These are phyloP conservation scores for Cynoglossus semilaevis DNA, from an alignment of 2,113 vertebrate species.

Conservation along the genomic window DNA sequence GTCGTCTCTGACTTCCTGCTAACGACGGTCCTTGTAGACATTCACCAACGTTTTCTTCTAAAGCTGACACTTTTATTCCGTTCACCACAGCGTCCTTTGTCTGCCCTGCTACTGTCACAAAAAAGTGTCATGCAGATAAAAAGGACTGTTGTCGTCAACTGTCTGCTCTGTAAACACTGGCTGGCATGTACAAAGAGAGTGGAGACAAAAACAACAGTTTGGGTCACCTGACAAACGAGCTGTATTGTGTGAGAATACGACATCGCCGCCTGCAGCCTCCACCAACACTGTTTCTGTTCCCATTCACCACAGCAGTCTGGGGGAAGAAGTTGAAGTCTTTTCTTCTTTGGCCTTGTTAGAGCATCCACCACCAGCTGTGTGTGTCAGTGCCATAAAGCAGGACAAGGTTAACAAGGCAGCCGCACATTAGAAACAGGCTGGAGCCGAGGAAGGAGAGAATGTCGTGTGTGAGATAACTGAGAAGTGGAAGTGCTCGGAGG, in stretches of 20 bases:
- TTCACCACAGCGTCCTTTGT: not conserved
- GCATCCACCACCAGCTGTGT: conserved; percentile 59
- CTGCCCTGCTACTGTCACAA: conserved; percentile 2
- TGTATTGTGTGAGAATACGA: conserved; percentile 58
- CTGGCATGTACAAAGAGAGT: conserved; percentile 38
- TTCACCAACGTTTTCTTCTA: too few relatives aligned
- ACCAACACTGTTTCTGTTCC: conserved; percentile 37
- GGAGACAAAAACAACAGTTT: conserved; percentile 39
- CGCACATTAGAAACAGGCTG: conserved; percentile 11
- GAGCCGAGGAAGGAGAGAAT: conserved; percentile 27
- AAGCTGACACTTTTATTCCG: not conserved
- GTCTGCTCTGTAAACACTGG: conserved; percentile 56
- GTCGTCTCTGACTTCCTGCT: too few relatives aligned
- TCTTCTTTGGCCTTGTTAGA: conserved; percentile 57
- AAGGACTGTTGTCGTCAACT: conserved; percentile 11
- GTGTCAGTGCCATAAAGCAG: conserved; percentile 54
- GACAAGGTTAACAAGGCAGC: conserved; percentile 60
- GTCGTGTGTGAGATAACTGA: conserved; percentile 30
- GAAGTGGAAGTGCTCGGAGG: conserved; percentile 15
- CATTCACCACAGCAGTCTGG: conserved; percentile 35
- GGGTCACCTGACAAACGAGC: conserved; percentile 73
- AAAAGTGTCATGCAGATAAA: conserved; percentile 15
- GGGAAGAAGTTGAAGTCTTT: conserved; percentile 40
- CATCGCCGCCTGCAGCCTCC: conserved; percentile 42
- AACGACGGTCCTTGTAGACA: too few relatives aligned